These are phyloP conservation scores for Sarcoramphus papa DNA, from an alignment of 2,797 vertebrate species.

Conservation along the genomic window DNA sequence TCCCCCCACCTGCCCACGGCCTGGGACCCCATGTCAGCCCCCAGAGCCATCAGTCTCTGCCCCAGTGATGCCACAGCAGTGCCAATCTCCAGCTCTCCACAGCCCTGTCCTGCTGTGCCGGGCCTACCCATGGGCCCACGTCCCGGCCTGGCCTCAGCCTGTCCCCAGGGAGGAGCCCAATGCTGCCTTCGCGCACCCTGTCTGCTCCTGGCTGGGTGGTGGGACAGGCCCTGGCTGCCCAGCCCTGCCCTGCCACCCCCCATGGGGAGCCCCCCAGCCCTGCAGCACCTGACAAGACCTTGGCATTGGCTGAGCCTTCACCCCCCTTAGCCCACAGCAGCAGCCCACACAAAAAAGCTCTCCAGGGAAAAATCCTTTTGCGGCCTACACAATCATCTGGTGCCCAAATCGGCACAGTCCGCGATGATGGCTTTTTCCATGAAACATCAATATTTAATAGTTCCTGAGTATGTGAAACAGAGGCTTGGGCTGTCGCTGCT, in stretches of 20 bases:
- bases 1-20: neutral
- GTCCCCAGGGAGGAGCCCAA: neutral
- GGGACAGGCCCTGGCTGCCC: neutral
- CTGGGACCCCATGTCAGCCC: neutral
- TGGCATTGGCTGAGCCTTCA: neutral
- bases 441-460: neutral
- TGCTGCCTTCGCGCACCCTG: neutral
- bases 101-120: neutral
- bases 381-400: neutral
- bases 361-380: neutral
- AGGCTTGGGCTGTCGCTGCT: neutral
- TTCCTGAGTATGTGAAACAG: neutral
- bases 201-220: neutral
- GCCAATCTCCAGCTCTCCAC: neutral
- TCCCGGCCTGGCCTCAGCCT: too few species aligned
- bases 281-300: neutral
- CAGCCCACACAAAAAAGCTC: neutral
- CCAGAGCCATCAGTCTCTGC: rapidly evolving
- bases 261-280: too few species aligned
- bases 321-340: neutral
- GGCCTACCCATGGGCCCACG: rapidly evolving
- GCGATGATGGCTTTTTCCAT: neutral
- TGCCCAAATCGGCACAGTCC: neutral
- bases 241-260: neutral
- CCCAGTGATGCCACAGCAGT: neutral